Conservation (phyloP, 2,113 vertebrate species). For the Irena cyanogastra region DNA sequence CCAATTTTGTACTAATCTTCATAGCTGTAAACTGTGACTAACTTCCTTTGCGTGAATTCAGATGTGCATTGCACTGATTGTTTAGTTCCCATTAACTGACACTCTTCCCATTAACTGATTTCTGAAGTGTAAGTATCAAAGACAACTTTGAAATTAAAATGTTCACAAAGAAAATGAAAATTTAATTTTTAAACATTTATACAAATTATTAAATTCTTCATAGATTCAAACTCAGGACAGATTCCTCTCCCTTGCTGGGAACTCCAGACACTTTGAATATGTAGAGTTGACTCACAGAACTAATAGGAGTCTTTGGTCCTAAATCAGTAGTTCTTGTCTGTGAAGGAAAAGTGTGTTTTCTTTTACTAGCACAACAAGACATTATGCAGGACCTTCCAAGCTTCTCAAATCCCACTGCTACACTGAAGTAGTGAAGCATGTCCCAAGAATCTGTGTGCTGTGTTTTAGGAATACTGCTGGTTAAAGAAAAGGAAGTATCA, state of each 20-base stretch:
- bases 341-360: not conserved
- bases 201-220: not conserved
- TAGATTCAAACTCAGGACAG: not conserved
- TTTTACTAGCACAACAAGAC: not conserved
- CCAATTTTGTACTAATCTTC: not conserved
- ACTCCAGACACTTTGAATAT: not conserved
- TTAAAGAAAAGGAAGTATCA: not conserved
- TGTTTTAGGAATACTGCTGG: not conserved
- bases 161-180: not conserved
- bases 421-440: not conserved
- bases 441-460: not conserved
- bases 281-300: not conserved
- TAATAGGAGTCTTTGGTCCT: not conserved
- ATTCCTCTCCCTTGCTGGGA: not conserved
- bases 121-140: not conserved
- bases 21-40: not conserved
- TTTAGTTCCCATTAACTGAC: not conserved
- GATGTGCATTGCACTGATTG: not conserved
- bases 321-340: not conserved
- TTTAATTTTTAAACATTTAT: not conserved
- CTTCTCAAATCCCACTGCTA: not conserved
- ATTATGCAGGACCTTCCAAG: not conserved
- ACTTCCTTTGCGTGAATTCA: not conserved
- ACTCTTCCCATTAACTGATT: not conserved
- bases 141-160: not conserved